These are phyloP conservation scores for Todiramphus saurophagus DNA, from an alignment of 2,113 vertebrate genomes.

Conservation along the genomic window DNA sequence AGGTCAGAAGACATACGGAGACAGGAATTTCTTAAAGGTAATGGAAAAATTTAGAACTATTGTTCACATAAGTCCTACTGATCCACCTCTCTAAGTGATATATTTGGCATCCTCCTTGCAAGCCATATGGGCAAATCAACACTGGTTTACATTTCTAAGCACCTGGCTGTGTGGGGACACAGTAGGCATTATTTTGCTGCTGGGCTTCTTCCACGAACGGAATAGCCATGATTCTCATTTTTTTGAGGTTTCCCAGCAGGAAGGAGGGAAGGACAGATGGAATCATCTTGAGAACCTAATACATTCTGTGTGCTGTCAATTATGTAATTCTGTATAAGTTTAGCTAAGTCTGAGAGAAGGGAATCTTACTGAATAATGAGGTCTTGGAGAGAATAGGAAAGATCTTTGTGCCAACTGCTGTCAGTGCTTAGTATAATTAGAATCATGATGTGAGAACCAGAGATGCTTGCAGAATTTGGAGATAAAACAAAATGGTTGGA, in stretches of 20 bases:
- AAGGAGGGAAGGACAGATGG: neutral
- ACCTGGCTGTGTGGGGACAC: neutral
- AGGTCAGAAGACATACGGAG: neutral
- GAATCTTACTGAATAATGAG: neutral
- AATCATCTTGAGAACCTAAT: slow-evolving; percentile 3
- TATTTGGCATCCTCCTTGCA: neutral
- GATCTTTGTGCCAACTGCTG: neutral
- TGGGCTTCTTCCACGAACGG: neutral
- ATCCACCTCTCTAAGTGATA: neutral
- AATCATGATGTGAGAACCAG: neutral
- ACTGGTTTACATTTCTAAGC: neutral
- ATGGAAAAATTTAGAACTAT: neutral
- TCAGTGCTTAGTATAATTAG: neutral
- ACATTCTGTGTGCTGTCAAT: neutral
- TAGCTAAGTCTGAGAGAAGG: neutral
- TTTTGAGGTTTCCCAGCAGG: neutral
- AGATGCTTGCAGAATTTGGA: slow-evolving; percentile 2
- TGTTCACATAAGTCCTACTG: neutral
- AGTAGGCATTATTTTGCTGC: neutral
- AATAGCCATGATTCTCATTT: neutral
- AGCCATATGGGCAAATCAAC: neutral
- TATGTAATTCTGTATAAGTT: neutral
- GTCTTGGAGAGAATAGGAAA: neutral
- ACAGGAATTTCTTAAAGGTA: neutral
- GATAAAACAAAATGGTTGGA: neutral